Evolutionary conservation across 2,888 invertebrate genomes (phyloP), one percentile per base, ranked within the genome.

Genomic region (Eubasilissa splendida): DNA sequence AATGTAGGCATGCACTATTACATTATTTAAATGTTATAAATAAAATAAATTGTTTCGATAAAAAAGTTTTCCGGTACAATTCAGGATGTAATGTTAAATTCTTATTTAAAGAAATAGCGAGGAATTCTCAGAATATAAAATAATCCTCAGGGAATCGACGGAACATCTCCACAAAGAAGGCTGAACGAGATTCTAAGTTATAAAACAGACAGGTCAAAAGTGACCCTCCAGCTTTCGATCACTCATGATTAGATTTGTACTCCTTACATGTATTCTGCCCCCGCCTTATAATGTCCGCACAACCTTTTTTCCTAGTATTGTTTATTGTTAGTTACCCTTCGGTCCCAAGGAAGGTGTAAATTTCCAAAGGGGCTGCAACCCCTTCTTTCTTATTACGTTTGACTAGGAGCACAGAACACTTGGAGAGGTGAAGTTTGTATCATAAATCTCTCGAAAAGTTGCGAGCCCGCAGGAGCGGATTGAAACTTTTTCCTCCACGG

Each of bases 391-490:
- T 81, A 81, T 83, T 83, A 80, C 81, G 70, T 80, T 81, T 81
- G 81, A 83, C 83, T 81, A 79, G 81, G 76, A 82, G 79, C 78
- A 82, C 81, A 83, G 80, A 77, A 77, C 82, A 80, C 79, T 79
- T 76, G 79, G 79, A 79, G 76, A 80, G 83, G 82, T 83, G 83
- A 83, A 83, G 82, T 83, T 83, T 83, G 83, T 82, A 83, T 82
- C 83, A 83, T 83, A 83, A 83, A 83, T 83, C 83, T 83, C 80
- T 65, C 79, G 79, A 60, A 83, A 83, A 81, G 80, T 83, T 83
- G 83, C 63, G 77, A 82, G 74, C 83, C 82, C 82, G 80, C 79
- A 83, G 82, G 82, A 83, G 63, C 81, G 83, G 82, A 83, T 83
- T 80, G 82, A 77, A 66, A 77, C 52, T 79, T 68, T 68, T 75